Conservation (phyloP, 2,113 vertebrate species). For the Tretioscincus oriximinensis region DNA sequence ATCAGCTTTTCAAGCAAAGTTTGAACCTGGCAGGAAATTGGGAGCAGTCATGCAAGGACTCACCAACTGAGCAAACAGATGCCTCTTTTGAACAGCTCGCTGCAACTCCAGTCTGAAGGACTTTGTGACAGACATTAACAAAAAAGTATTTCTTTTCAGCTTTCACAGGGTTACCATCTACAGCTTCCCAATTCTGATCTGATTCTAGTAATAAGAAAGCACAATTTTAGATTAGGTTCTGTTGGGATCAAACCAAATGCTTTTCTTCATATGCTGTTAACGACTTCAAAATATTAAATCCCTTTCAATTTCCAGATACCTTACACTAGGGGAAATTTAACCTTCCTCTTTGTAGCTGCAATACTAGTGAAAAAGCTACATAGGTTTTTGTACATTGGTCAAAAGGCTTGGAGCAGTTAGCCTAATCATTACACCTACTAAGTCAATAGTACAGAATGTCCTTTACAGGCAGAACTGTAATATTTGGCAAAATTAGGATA, state of each 20-base stretch:
- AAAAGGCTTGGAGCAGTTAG: neutral
- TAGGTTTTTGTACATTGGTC: neutral
- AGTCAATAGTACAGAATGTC: neutral
- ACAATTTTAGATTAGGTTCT: neutral
- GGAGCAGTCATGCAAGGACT: slow-evolving; percentile 50
- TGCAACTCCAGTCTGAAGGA: slow-evolving; percentile 75
- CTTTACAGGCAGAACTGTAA: neutral
- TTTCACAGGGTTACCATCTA: slow-evolving; percentile 72
- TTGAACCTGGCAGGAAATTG: neutral
- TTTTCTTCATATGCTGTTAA: neutral
- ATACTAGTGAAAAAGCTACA: neutral
- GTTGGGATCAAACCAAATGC: neutral
- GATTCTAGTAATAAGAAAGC: slow-evolving; percentile 67
- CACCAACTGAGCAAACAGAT: slow-evolving; percentile 88
- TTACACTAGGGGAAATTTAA: neutral
- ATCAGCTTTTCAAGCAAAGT: neutral
- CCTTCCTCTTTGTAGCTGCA: neutral
- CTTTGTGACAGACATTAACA: slow-evolving; percentile 89
- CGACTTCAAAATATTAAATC: neutral
- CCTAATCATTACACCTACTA: neutral
- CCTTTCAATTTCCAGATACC: neutral
- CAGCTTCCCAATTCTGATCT: slow-evolving; percentile 88
- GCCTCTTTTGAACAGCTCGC: slow-evolving; percentile 76
- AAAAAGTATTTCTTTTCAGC: slow-evolving; percentile 75
- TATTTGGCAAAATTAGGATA: neutral